These are phyloP conservation scores for Tauraco hartlaubi DNA, from an alignment of 2,797 vertebrate genomes.

Conservation along the genomic window DNA sequence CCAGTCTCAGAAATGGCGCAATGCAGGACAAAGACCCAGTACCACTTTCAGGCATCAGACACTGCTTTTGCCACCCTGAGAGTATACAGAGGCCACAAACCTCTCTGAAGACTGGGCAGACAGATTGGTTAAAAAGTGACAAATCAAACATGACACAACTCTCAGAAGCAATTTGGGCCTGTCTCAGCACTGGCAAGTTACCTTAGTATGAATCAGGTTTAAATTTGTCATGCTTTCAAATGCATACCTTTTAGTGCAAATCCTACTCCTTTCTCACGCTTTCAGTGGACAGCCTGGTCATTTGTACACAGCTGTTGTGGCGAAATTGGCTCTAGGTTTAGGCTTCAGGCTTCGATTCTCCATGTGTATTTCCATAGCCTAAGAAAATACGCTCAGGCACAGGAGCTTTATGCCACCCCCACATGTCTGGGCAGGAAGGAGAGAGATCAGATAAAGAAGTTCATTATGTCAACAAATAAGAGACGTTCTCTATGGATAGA, in stretches of 20 bases:
- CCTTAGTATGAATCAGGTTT: slow-evolving; percentile 27
- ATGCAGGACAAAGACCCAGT: background rate
- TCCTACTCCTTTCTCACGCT: slow-evolving; percentile 58
- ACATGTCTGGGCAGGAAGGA: slow-evolving; percentile 37
- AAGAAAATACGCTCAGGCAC: slow-evolving; percentile 1
- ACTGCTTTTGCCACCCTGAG: background rate
- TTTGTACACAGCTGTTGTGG: background rate
- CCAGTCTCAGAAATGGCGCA: background rate
- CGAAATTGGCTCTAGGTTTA: background rate
- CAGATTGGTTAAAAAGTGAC: background rate
- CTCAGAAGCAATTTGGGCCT: background rate
- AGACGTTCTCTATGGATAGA: background rate
- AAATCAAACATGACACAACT: slow-evolving; percentile 1
- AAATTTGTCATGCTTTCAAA: background rate
- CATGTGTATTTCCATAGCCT: background rate
- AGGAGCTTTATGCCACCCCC: background rate
- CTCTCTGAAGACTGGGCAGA: background rate
- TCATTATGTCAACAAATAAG: background rate
- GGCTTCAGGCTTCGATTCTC: background rate
- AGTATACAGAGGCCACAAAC: background rate
- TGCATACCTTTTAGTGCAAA: slow-evolving; percentile 17
- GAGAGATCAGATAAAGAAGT: slow-evolving; percentile 23
- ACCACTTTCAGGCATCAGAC: background rate
- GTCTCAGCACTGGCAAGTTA: background rate
- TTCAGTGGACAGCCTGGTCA: slow-evolving; percentile 2